Evolutionary conservation across 2,888 invertebrate species (phyloP).

Genomic region (Watsonalla binaria): DNA sequence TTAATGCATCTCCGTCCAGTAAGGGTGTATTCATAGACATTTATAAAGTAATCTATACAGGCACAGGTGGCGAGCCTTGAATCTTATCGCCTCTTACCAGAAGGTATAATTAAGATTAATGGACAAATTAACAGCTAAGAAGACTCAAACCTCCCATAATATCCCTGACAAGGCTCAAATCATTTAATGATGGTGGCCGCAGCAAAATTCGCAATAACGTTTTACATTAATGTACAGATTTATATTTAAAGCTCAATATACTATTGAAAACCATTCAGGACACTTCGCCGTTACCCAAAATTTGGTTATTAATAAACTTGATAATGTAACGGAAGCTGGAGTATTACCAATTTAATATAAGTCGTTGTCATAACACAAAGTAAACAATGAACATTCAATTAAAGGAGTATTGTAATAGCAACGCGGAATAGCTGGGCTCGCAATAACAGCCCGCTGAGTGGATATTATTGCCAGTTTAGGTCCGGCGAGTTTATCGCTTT

Average conservation of each 20-base stretch:
- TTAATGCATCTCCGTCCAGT: neutral
- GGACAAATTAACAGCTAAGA: neutral
- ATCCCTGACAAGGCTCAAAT: neutral
- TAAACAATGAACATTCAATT: slow-evolving; percentile 47
- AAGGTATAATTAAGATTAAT: neutral
- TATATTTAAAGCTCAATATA: neutral
- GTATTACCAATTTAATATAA: slow-evolving; percentile 1
- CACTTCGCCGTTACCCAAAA: neutral
- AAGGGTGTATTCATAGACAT: neutral
- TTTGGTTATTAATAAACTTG: neutral
- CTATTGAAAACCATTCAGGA: neutral
- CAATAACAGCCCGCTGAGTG: slow-evolving; percentile 37
- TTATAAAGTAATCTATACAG: neutral
- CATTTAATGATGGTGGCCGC: neutral
- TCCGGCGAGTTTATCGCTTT: slow-evolving; percentile 37
- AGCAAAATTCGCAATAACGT: neutral
- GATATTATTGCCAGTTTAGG: slow-evolving; percentile 46
- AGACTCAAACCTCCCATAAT: neutral
- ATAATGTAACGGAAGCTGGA: neutral
- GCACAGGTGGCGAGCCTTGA: neutral
- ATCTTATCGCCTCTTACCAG: neutral
- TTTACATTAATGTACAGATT: neutral
- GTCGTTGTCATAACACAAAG: slow-evolving; percentile 16
- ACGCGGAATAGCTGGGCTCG: slow-evolving; percentile 22
- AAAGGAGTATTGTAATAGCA: slow-evolving; percentile 31